Base-by-base conservation (phyloP, 2,797 vertebrate species). In the Momotus momota region DNA sequence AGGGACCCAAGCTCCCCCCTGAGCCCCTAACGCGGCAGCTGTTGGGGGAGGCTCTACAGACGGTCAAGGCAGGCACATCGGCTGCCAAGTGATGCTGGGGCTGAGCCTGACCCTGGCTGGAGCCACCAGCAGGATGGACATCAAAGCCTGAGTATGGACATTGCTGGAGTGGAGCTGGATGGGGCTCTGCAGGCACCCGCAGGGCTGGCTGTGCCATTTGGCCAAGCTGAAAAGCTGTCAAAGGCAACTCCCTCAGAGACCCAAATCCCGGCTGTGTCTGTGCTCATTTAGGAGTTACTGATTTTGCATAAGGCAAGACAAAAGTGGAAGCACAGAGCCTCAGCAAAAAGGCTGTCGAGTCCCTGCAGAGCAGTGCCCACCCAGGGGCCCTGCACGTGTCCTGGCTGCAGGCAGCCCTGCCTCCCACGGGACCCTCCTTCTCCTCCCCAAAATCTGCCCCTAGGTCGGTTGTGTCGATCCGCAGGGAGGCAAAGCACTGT, bases 381-480 rank as follows among this genome's bases (percentile, higher is more conserved):
- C 73, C 9, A 2, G 25, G 73, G 18, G 2, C 48, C 69, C 74
- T 67, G 77, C 86, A 57, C 17, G 0, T 31, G 64, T 46, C 54
- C 69, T 61, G 1, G 7, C 86, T 26, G 75, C 83, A 38, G 62
- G 58, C 79, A 86, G 88, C 82, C 46, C 54, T 31, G 58, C 14
- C 40, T 77, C 87, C 61, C 29, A 4, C 1, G 5, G 78, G 78
- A 85, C n/a, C 75, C 17, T 73, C 27, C 38, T 78, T 20, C 46
- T 49, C 38, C 54, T 49, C 62, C 72, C 51, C 52, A 20, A 5
- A 60, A 71, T 33, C 72, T 67, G 65, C 13, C 13, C 51, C 67
- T 6, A n/a, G 16, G 6, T 35, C 1, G 1, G 31, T 22, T 19
- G n/a, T 38, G 88, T 2, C 0, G 52, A 15, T 27, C 69, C 4